Conservation (phyloP, 2,888 invertebrate species). For the Spialia ferax region DNA sequence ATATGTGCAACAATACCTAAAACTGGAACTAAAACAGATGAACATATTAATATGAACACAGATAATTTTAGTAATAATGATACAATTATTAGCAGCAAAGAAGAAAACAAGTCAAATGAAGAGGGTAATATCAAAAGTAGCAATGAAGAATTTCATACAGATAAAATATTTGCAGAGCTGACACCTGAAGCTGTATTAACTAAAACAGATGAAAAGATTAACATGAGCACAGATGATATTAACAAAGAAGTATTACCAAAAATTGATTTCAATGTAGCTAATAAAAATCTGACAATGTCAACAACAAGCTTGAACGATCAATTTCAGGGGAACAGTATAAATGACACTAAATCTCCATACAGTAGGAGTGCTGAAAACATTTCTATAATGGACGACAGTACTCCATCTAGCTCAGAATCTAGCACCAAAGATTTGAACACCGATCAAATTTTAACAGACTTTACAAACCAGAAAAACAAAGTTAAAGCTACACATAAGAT, state of each 20-base stretch:
- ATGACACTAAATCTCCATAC: conserved; percentile 54
- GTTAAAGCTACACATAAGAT: conserved; percentile 68
- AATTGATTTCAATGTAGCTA: conserved; percentile 16
- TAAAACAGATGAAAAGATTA: not conserved
- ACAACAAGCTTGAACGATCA: conserved; percentile 67
- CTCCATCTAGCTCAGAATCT: conserved; percentile 42
- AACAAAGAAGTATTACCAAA: not conserved
- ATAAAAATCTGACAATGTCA: conserved; percentile 61
- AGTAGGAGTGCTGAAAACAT: conserved; percentile 77
- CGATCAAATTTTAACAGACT: conserved; percentile 69
- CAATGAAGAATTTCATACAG: no score
- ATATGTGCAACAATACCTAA: not conserved
- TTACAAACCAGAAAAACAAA: conserved; percentile 67
- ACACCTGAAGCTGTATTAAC: not conserved
- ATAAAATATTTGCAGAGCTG: not conserved
- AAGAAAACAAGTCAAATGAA: not conserved
- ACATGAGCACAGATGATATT: not conserved
- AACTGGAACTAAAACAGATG: not conserved
- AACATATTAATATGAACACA: not conserved
- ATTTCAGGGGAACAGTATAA: conserved; percentile 46
- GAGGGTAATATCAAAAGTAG: not conserved
- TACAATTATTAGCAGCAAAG: not conserved
- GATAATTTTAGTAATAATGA: conserved; percentile 1
- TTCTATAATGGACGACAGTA: conserved; percentile 48
- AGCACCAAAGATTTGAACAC: conserved; percentile 62